Percentiles rank a stretch among this genome's conserved stretches.
Conservation (phyloP, 2,113 vertebrate genomes). For the Illadopsis cleaveri region DNA sequence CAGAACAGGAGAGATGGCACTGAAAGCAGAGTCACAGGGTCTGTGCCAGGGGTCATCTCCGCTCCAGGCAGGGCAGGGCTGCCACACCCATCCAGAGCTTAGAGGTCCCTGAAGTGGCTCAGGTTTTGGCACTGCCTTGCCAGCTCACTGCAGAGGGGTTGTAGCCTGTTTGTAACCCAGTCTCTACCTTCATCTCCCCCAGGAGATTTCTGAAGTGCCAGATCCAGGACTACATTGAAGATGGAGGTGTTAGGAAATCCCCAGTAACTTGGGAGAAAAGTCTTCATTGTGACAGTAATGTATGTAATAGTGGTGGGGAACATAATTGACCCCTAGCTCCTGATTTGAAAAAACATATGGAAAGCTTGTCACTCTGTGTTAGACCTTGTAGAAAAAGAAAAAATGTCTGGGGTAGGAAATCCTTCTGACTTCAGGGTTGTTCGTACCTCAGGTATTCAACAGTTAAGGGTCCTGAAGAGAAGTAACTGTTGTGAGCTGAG, state of each 20-base stretch:
- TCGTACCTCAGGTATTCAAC: rapidly evolving
- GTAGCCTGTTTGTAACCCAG: neutral
- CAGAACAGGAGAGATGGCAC: too few relatives aligned
- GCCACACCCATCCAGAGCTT: neutral
- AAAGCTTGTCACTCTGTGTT: neutral
- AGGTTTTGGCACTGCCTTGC: neutral
- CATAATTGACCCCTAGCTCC: neutral
- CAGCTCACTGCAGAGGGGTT: neutral
- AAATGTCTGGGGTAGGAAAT: neutral
- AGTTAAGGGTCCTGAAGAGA: neutral
- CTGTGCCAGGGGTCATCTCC: neutral
- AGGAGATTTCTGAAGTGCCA: neutral
- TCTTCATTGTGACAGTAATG: rapidly evolving
- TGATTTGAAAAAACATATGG: neutral
- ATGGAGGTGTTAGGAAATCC: neutral
- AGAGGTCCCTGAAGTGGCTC: neutral
- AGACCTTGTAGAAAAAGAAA: neutral
- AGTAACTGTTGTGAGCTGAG: neutral
- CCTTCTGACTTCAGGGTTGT: neutral
- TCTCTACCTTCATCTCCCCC: neutral
- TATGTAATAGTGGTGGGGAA: neutral
- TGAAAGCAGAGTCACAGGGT: neutral
- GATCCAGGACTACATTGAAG: neutral
- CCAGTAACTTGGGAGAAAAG: neutral
- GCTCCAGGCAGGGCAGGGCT: neutral